Conservation (phyloP, 2,888 invertebrate genomes). For the Encarsia formosa region DNA sequence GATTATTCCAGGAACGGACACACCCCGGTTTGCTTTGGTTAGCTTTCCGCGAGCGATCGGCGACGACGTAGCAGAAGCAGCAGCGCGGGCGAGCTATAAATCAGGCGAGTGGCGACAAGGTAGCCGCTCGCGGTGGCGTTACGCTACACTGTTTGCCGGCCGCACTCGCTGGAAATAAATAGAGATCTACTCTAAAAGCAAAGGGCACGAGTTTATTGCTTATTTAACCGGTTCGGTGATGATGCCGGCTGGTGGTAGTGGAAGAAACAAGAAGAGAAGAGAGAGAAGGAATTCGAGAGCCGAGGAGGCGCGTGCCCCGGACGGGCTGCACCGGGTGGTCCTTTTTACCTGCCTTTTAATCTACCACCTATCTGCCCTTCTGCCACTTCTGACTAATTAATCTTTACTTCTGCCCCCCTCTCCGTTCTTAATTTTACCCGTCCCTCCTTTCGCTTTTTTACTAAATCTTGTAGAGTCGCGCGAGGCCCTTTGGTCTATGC, state of each 20-base stretch:
- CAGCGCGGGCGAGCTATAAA: conserved; percentile 35
- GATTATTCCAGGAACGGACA: too few species aligned
- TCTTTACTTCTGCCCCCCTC: too few species aligned
- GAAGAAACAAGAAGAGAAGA: background rate
- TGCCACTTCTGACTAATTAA: conserved; percentile 4
- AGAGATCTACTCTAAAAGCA: conserved; percentile 29
- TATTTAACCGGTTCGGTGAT: conserved; percentile 40
- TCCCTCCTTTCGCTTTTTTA: too few species aligned
- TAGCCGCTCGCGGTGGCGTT: conserved; percentile 33
- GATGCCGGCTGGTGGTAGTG: background rate
- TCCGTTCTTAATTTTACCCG: too few species aligned
- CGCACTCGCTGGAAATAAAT: conserved; percentile 13
- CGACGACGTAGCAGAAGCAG: background rate
- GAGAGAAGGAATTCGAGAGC: conserved; percentile 21
- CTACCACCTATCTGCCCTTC: conserved; percentile 3
- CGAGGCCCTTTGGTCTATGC: too few species aligned
- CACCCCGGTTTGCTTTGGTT: too few species aligned
- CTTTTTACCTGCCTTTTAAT: conserved; percentile 21
- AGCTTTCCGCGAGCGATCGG: background rate
- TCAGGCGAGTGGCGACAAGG: conserved; percentile 38
- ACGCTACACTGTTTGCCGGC: conserved; percentile 26
- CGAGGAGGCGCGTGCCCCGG: conserved; percentile 1
- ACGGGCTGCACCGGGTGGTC: conserved; percentile 39
- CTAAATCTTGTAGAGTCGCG: too few species aligned
- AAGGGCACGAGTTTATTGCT: conserved; percentile 27